Evolutionary conservation across 2,113 vertebrate species (phyloP).

Genomic region (Rhodinocichla rosea): DNA sequence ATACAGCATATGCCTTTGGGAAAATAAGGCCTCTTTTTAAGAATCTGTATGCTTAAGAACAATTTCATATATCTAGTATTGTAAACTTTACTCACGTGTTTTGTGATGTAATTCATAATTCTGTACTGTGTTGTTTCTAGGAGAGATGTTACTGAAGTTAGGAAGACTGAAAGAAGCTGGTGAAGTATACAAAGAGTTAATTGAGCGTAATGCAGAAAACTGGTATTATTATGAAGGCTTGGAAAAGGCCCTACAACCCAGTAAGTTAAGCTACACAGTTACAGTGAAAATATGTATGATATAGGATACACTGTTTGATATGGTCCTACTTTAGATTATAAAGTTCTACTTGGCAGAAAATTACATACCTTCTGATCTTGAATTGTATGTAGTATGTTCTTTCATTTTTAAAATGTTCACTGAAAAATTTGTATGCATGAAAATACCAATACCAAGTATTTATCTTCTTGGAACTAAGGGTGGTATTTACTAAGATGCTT

Average conservation of each 20-base stretch:
- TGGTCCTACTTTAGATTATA: neutral
- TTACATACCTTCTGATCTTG: neutral
- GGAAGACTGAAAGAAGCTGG: conserved; percentile 78
- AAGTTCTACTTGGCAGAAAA: neutral
- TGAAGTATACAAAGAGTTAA: conserved; percentile 73
- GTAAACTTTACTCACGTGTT: neutral
- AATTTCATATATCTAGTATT: neutral
- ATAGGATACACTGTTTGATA: neutral
- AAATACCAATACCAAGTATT: neutral
- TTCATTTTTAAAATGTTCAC: neutral
- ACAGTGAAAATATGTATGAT: neutral
- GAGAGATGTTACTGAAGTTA: conserved; percentile 78
- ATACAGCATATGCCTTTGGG: neutral
- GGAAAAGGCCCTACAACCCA: conserved; percentile 75
- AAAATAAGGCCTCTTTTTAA: neutral
- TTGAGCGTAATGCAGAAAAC: conserved; percentile 79
- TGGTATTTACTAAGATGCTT: neutral
- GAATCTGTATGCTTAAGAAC: neutral
- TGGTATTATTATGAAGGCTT: conserved; percentile 81
- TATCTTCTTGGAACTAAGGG: neutral
- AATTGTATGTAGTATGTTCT: neutral
- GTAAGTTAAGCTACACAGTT: conserved; percentile 60
- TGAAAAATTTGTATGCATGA: neutral
- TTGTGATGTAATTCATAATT: neutral
- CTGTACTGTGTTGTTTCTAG: conserved; percentile 52